Base-by-base conservation (phyloP, 1,140 invertebrate genomes). In the Dicyema japonicum region DNA sequence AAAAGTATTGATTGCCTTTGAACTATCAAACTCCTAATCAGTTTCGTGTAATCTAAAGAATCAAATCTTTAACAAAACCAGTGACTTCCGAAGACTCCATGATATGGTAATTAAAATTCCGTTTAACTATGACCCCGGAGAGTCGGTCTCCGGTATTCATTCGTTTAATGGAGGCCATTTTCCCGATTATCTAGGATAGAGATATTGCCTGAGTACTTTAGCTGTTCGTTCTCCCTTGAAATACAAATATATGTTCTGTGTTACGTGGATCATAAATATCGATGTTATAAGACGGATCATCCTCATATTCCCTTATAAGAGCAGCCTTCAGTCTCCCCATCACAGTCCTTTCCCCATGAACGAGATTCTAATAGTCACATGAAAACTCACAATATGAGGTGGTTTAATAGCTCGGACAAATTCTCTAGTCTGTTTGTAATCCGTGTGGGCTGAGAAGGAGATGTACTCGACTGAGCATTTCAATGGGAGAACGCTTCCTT, bases 311-410 rank as follows among this genome's bases (percentile, higher is more conserved):
- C 9, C 82, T 55, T 38, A 74, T 65, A 12, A 97, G 53, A 0
- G 78, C 85, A 23, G 75, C 66, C 52, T 88, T 85, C 23, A 97
- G 48, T 15, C 85, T 61, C 3, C 64, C 67, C 88, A 97, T 97
- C 56, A 94, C 85, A 48, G 90, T 94, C 43, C 78, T 71, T 50
- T 97, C 88, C 1, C 85, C 85, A 47, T 97, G 85, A 1, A 97
- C 85, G 13, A 97, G 54, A 8, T 88, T 63, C 33, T 7, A 34
- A 36, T 27, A 19, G 30, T 26, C 31, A 11, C 18, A 21, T 3
- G 16, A 27, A 28, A 25, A 55, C 59, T 53, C 47, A 71, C 72
- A 24, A 94, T 71, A 56, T 94, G 78, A 1, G 74, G 68, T 11
- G 88, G 85, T 43, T 75, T 78, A 9, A 97, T 51, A 19, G 68